A percentile compares a stretch with the other conserved stretches of the same genome.
phyloP scores from a whole-genome alignment of 2,797 vertebrate genomes.

The Sebastes steindachneri region DNA sequence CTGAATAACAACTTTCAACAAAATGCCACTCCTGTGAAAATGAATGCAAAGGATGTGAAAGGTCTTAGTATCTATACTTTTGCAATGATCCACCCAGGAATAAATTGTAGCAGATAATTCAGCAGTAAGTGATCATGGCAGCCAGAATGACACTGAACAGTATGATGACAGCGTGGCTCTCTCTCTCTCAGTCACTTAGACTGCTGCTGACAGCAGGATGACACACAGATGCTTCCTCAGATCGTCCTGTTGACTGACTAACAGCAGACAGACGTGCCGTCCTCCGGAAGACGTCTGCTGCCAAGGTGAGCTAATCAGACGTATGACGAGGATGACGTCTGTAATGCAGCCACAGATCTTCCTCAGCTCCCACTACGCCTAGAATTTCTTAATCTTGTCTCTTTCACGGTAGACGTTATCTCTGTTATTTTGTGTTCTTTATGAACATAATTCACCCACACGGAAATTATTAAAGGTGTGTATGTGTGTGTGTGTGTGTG shows the following conservation, averaged over 20 bases:
- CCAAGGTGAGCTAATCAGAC: neutral
- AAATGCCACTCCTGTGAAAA: neutral
- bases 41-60: accelerated
- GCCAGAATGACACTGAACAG: neutral
- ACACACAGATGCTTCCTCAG: conserved; percentile 35
- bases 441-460: neutral
- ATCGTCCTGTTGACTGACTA: conserved; percentile 5
- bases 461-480: neutral
- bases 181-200: neutral
- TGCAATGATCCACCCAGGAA: neutral
- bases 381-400: neutral
- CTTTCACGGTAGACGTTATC: neutral
- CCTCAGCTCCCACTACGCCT: neutral
- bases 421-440: neutral
- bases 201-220: conserved; percentile 19
- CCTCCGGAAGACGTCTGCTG: neutral
- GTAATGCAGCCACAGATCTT: neutral
- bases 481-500: too few species aligned
- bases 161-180: neutral
- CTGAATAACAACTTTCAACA: neutral
- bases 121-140: neutral
- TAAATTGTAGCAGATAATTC: neutral
- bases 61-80: neutral
- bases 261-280: neutral
- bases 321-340: accelerated